phyloP scores from a whole-genome alignment of 2,888 invertebrate species.

The Gymnoscelis rufifasciata region DNA sequence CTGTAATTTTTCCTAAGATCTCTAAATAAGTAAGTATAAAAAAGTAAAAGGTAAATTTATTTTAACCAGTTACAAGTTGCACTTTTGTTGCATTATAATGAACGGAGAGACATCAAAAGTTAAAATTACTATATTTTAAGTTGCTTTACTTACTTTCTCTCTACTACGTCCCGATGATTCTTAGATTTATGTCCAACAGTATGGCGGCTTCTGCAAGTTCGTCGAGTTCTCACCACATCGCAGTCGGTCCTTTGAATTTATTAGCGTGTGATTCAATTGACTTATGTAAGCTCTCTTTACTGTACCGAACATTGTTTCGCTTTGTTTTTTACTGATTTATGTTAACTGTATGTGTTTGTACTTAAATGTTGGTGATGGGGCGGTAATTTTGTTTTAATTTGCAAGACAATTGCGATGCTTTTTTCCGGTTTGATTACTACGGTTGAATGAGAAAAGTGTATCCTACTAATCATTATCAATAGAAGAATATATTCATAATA shows the following conservation, averaged over 20 bases:
- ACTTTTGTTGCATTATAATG: no score
- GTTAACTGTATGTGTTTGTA: conserved; percentile 11
- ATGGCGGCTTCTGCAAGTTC: conserved; percentile 67
- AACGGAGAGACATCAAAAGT: no score
- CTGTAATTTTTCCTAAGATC: no score
- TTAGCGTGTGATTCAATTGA: conserved; percentile 53
- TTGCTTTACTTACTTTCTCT: neutral
- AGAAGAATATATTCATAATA: no score
- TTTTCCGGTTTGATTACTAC: no score
- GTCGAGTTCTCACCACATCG: conserved; percentile 67
- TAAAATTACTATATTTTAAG: neutral
- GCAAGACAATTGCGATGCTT: no score
- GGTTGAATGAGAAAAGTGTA: no score
- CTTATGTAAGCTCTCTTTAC: conserved; percentile 52
- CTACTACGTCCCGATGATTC: conserved; percentile 32
- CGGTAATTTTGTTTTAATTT: no score
- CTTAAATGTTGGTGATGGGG: conserved; percentile 13
- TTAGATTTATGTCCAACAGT: conserved; percentile 71
- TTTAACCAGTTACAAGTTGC: no score
- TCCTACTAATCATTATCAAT: no score
- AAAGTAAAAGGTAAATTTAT: no score
- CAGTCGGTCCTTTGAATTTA: conserved; percentile 72
- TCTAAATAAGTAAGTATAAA: no score
- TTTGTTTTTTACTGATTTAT: conserved; percentile 54
- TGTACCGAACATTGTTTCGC: conserved; percentile 55